Percentiles rank a stretch among this genome's conserved stretches.
phyloP scores from a whole-genome alignment of 2,888 invertebrate species.

The Pachycephus smyrnensis region DNA sequence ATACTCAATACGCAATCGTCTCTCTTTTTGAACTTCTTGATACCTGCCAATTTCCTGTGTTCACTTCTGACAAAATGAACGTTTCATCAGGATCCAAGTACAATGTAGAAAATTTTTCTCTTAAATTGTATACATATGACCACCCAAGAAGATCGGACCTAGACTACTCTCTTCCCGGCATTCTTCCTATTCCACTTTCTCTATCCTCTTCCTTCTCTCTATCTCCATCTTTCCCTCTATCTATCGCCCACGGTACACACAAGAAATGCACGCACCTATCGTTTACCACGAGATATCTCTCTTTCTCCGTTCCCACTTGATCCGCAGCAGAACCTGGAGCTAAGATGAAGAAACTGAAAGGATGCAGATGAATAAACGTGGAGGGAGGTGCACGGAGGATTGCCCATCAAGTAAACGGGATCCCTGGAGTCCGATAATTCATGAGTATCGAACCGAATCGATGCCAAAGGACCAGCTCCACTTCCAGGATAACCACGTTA shows the following conservation, averaged over 20 bases:
- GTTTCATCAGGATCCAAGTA: background rate
- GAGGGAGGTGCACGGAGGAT: background rate
- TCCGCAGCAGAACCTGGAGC: background rate
- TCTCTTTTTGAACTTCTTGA: background rate
- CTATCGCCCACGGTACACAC: background rate
- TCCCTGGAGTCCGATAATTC: background rate
- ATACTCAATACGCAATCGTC: conserved; percentile 1
- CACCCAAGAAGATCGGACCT: background rate
- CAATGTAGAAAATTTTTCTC: background rate
- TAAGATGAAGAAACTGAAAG: background rate
- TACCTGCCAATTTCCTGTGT: background rate
- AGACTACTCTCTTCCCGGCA: background rate
- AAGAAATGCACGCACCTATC: background rate
- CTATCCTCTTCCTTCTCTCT: background rate
- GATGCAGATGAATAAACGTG: background rate
- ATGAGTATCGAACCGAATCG: background rate
- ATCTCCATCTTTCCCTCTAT: background rate
- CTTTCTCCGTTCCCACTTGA: background rate
- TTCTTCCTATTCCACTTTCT: no score
- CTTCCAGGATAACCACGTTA: background rate
- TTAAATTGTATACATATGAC: background rate
- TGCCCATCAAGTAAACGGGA: no score
- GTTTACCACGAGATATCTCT: background rate
- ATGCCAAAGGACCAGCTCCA: background rate
- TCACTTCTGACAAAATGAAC: background rate